Conservation (phyloP, 2,113 vertebrate genomes). For the Corythoichthys haematopterus region DNA sequence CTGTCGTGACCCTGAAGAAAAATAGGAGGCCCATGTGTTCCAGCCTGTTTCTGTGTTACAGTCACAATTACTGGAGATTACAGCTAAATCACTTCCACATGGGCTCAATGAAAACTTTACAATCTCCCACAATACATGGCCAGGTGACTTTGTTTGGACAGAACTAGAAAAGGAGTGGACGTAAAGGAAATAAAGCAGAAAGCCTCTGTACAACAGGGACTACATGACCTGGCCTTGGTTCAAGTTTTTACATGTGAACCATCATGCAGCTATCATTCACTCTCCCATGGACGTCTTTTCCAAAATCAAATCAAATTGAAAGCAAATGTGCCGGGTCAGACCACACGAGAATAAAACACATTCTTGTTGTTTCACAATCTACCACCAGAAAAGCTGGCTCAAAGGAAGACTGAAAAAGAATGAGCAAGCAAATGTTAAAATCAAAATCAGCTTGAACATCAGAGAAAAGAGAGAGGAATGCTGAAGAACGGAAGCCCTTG, state of each 20-base stretch:
- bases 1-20: constrained; percentile 62
- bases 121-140: constrained; percentile 89
- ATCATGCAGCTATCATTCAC: constrained; percentile 48
- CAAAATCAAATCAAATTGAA: constrained; percentile 68
- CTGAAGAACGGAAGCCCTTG: constrained; percentile 25
- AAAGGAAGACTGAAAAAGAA: constrained; percentile 54
- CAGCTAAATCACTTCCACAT: constrained; percentile 95
- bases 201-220: constrained; percentile 15
- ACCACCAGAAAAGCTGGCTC: constrained; percentile 61
- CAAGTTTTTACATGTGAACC: constrained; percentile 51
- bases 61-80: constrained; percentile 97
- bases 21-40: constrained; percentile 86
- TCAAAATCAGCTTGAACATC: constrained; percentile 61
- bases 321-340: constrained; percentile 68
- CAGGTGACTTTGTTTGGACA: constrained; percentile 93
- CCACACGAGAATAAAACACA: constrained; percentile 62
- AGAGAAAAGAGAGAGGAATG: constrained; percentile 40
- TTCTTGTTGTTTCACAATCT: constrained; percentile 68
- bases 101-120: constrained; percentile 91
- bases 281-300: constrained; percentile 55
- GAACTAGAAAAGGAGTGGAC: constrained; percentile 50
- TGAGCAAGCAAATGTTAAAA: constrained; percentile 53
- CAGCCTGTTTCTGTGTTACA: constrained; percentile 91
- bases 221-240: constrained; percentile 41
- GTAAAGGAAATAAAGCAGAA: constrained; percentile 39